A percentile compares a stretch with the other conserved stretches of the same genome.
Conservation (phyloP, 2,797 vertebrate species). For the Sebastes dallii region DNA sequence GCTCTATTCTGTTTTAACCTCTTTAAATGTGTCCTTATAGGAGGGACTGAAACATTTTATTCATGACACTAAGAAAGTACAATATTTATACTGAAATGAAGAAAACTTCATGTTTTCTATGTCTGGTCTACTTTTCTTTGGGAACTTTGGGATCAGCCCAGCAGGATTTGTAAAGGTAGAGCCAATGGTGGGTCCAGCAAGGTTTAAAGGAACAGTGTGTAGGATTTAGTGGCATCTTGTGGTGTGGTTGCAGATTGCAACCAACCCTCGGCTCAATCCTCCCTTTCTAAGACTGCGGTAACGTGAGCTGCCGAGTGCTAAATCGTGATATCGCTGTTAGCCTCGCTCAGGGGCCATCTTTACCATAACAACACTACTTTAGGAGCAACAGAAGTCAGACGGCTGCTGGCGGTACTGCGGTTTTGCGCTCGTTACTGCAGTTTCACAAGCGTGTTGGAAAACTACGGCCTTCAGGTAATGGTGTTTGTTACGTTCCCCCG, state of each 20-base stretch:
- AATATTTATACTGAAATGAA: not conserved
- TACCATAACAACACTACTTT: not conserved
- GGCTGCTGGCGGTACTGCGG: rapidly evolving
- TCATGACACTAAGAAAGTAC: not conserved
- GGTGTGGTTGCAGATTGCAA: not conserved
- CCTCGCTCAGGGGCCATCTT: not conserved
- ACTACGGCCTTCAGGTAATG: no score
- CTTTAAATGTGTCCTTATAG: not conserved
- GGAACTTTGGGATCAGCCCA: not conserved
- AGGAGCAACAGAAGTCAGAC: not conserved
- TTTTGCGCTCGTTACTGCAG: no score
- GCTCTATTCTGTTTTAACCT: not conserved
- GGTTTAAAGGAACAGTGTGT: not conserved
- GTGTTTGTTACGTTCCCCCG: no score
- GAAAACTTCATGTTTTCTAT: not conserved
- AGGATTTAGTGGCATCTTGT: not conserved
- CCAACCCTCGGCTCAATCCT: not conserved
- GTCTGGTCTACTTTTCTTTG: not conserved
- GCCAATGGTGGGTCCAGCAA: not conserved
- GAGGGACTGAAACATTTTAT: not conserved
- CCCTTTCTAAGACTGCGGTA: not conserved
- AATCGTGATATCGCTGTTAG: no score
- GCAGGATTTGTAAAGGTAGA: not conserved
- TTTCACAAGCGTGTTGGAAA: no score
- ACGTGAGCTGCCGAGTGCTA: not conserved